Evolutionary conservation across 2,113 vertebrate species (phyloP), one percentile per base, ranked within the genome.

Genomic region (Thermophis baileyi): DNA sequence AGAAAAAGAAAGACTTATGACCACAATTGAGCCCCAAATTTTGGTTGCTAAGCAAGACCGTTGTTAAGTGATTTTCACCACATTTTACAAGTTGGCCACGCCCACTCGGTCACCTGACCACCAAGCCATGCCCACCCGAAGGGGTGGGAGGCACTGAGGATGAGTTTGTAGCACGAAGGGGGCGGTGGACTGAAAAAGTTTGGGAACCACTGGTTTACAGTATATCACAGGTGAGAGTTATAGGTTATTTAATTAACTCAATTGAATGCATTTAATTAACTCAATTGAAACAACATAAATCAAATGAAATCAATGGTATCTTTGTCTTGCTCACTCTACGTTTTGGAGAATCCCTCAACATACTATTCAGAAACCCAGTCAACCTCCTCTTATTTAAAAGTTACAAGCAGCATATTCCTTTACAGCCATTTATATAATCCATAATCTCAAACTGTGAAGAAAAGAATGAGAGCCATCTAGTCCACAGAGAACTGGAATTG

Each of bases 201-300:
- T n/a, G n/a, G n/a, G n/a, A n/a, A n/a, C n/a, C n/a, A n/a, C n/a
- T n/a, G n/a, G 0, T 0, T 74, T 60, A 60, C 57, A 27, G 57
- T 51, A 47, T 94, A 81, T 91, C 57, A 93, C 49, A 94, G 94
- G 94, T 85, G 93, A 44, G 18, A 91, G 93, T 94, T 94, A 92
- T 89, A 46, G 0, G 0, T 94, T 5, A 60, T 69, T 69, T n/a
- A 69, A n/a, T 69, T 63, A 63, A 63, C 60, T 63, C 11, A 69
- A n/a, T n/a, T 14, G 30, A n/a, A 69, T 53, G 57, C 57, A 60
- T 69, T 69, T 69, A 69, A n/a, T 69, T 69, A 69, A 69, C 63
- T n/a, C 12, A 69, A 16, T 69, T n/a, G 63, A n/a, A 69, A 69
- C 30, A n/a, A n/a, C 63, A n/a, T n/a, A 69, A n/a, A 69, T 69